Base-by-base conservation (phyloP, 2,797 vertebrate genomes). In the Bufotes viridis region DNA sequence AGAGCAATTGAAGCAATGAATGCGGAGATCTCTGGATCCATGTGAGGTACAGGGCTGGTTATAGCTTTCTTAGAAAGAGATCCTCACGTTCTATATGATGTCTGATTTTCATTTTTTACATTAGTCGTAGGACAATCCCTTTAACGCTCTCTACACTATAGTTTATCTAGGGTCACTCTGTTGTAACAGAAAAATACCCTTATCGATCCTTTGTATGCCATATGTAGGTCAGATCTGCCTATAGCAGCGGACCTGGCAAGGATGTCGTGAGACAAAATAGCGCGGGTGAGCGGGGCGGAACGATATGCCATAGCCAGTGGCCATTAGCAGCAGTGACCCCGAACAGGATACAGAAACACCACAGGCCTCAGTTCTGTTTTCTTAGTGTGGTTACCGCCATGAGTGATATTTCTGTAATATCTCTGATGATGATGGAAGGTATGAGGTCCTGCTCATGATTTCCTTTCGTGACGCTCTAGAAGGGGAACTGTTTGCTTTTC, bases 401-500 rank as follows among this genome's bases (percentile, higher is more conserved):
- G 10, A 14, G 20, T 20, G 12, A 29, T 29, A 79, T 18, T 58
- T 58, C 2, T 58, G 55, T 79, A 58, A 58, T 29, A 58, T 58
- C 8, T 58, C 51, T 7, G 17, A 15, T 57, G 22, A 69, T 72
- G 58, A 58, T 57, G 67, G 51, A 72, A 17, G 42, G 49, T 53
- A 17, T 67, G 7, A 51, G 72, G 20, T 83, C 58, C 24, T 82
- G 49, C 13, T 69, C 22, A 82, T 55, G 63, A 18, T 69, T 82
- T 82, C 63, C 81, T 69, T 69, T 69, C n/a, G 26, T 67, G 42
- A 69, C n/a, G 55, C 42, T 18, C 49, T 60, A 83, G 51, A 58
- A 22, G 20, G 26, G 24, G 57, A 67, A 11, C 63, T 84, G 82
- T 84, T 84, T 84, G 69, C 67, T 84, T 84, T 84, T 10, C 55